Percentiles rank a stretch among this genome's conserved stretches.
Evolutionary conservation across 2,888 invertebrate genomes (phyloP).

Genomic region (Epirrhoe alternata): DNA sequence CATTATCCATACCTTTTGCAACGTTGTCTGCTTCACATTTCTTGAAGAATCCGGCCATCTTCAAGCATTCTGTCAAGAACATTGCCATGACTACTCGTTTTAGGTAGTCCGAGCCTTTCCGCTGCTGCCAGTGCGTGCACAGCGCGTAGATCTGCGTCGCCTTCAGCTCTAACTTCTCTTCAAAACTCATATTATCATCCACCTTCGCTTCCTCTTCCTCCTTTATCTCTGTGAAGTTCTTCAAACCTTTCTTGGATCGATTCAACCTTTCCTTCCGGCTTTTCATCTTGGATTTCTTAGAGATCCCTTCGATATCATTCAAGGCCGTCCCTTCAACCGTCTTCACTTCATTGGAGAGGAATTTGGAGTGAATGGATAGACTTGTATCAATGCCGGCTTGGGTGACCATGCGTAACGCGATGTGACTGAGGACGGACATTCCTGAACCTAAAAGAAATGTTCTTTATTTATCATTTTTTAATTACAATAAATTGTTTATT

Average conservation of each 20-base stretch:
- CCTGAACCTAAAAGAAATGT: conserved; percentile 85
- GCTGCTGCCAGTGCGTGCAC: conserved; percentile 86
- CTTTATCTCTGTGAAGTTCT: conserved; percentile 60
- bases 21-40: conserved; percentile 59
- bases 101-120: conserved; percentile 88
- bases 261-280: conserved; percentile 75
- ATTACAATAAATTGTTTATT: background rate
- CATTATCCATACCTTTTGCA: conserved; percentile 60
- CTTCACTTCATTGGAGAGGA: conserved; percentile 62
- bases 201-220: conserved; percentile 59
- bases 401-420: conserved; percentile 91
- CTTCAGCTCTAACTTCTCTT: conserved; percentile 68
- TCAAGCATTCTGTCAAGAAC: conserved; percentile 89
- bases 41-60: conserved; percentile 87
- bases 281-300: conserved; percentile 74
- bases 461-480: background rate
- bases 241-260: conserved; percentile 68
- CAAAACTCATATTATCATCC: conserved; percentile 63
- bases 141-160: conserved; percentile 86
- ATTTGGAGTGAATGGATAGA: conserved; percentile 76
- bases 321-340: conserved; percentile 63
- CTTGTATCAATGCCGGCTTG: conserved; percentile 85
- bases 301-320: conserved; percentile 72
- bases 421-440: conserved; percentile 91
- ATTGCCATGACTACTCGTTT: conserved; percentile 91